Evolutionary conservation across 2,797 vertebrate species (phyloP), one percentile per base, ranked within the genome.

Genomic region (Xiphophorus birchmanni): DNA sequence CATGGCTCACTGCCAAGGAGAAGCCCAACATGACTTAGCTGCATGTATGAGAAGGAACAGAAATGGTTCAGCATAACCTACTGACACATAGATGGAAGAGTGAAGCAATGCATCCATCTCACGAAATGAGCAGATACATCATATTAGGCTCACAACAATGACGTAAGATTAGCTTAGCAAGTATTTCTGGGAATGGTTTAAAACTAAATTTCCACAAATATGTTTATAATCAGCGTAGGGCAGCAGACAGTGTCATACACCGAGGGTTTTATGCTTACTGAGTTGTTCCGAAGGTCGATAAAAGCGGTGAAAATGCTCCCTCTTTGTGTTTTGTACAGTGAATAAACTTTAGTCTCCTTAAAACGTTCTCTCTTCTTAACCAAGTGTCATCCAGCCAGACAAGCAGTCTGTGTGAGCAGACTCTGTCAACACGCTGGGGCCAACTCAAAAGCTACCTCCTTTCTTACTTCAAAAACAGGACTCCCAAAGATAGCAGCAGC

Each of bases 1-100:
- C 86, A 89, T 75, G 84, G 79, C 73, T 35, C 48, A 76, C 80
- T 58, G 77, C 76, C 74, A 74, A 50, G 71, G 8, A 15, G 13
- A 6, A 8, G 3, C 73, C 60, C 32, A 17, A 37, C 77, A 72
- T 17, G 5, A 65, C 52, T 84, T 52, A 44, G 40, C 26, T 8
- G 4, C 23, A 26, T 42, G 60, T 44, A 71, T 11, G 26, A 6
- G 45, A 45, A 71, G 4, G 29, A 18, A 44, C 6, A 73, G 2
- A 77, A 82, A 67, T 13, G 5, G 58, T 45, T 54, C 29, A 60
- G 82, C 81, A 84, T 65, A 17, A 63, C 13, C 17, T 1, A 65
- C 32, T 18, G 35, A 18, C 60, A 9, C 32, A 21, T 65, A 8
- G 17, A 18, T 37, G 5, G 0, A 56, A 26, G 56, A n/a, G n/a